These are phyloP conservation scores for Himantopus leucocephalus DNA, from an alignment of 2,113 vertebrate species.

Conservation along the genomic window DNA sequence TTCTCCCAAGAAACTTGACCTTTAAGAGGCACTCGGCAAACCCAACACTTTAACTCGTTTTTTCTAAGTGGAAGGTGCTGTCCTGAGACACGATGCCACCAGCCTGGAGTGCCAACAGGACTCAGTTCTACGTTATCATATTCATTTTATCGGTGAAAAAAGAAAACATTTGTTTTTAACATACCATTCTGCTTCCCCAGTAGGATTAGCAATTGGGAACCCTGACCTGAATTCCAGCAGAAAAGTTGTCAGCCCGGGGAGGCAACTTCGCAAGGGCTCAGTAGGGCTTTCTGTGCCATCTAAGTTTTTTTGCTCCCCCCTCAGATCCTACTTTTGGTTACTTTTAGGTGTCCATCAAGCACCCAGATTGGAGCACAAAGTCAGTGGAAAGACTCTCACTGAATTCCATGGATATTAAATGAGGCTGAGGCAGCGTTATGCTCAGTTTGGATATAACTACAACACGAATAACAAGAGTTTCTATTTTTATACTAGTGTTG, in stretches of 20 bases:
- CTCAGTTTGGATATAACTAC: not conserved
- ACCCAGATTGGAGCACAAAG: not conserved
- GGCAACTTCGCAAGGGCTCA: not conserved
- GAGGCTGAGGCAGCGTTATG: not conserved
- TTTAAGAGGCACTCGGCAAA: not conserved
- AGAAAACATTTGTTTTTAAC: not conserved
- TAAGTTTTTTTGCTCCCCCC: not conserved
- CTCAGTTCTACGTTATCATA: not conserved
- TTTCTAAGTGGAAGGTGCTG: not conserved
- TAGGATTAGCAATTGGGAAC: not conserved
- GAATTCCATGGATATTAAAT: not conserved
- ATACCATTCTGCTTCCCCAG: not conserved
- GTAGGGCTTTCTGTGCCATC: not conserved
- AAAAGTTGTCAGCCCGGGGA: not conserved
- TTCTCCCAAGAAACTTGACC: not conserved
- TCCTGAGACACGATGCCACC: not conserved
- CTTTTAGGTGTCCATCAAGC: not conserved
- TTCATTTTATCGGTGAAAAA: not conserved
- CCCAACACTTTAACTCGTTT: not conserved
- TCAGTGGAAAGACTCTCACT: not conserved
- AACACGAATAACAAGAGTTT: not conserved
- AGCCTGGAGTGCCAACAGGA: not conserved
- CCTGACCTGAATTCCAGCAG: not conserved
- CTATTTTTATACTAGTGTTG: not conserved
- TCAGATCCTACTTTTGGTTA: not conserved